Conservation (phyloP, 2,888 invertebrate genomes). For the Zonitis immaculata region DNA sequence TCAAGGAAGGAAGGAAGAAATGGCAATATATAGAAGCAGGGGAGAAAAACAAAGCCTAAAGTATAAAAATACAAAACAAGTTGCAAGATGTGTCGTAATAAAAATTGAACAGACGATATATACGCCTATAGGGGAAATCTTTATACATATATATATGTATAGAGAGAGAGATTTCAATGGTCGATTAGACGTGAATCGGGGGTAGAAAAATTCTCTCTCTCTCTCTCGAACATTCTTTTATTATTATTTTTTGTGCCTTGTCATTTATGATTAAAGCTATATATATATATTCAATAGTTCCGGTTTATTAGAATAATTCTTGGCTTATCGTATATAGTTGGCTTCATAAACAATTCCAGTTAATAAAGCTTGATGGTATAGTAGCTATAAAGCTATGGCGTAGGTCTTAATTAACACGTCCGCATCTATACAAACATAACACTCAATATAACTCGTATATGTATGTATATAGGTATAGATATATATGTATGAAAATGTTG, state of each 20-base stretch:
- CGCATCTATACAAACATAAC: conserved; percentile 32
- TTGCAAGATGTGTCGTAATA: conserved; percentile 26
- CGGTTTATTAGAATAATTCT: conserved; percentile 1
- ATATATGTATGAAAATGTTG: too few species aligned
- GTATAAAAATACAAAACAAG: conserved; percentile 29
- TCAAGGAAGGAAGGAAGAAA: conserved; percentile 25
- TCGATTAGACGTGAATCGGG: conserved; percentile 16
- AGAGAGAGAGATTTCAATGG: conserved; percentile 27
- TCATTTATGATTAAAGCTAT: background rate
- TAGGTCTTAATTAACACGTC: conserved; percentile 41
- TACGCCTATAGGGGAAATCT: conserved; percentile 17
- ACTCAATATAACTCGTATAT: conserved; percentile 38
- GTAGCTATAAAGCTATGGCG: conserved; percentile 15
- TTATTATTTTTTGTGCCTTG: too few species aligned
- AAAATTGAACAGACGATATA: conserved; percentile 4
- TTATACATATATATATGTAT: conserved; percentile 11
- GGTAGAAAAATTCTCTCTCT: too few species aligned
- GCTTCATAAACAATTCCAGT: conserved; percentile 13
- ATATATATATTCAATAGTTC: background rate
- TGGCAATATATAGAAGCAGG: conserved; percentile 25
- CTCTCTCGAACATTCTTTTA: too few species aligned
- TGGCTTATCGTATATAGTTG: background rate
- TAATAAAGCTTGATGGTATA: too few species aligned
- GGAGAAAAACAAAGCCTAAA: conserved; percentile 31
- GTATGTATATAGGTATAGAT: too few species aligned